A percentile compares a stretch with the other conserved stretches of the same genome.
These are phyloP conservation scores for Allygus modestus DNA, from an alignment of 2,888 invertebrate species.

Conservation along the genomic window DNA sequence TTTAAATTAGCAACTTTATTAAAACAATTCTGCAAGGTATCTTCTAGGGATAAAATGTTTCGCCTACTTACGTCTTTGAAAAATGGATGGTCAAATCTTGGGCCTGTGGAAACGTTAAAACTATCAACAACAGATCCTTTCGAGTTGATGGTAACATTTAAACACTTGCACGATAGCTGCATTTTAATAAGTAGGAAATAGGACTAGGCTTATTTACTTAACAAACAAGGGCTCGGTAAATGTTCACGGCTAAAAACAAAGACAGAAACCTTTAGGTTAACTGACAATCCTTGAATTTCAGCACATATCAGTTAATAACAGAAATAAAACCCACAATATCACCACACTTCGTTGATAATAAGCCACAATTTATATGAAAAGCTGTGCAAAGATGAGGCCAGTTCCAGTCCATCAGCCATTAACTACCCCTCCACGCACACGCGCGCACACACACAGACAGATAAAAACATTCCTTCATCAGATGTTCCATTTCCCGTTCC, in stretches of 20 bases:
- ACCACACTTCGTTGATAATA: background rate
- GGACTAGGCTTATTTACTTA: conserved; percentile 19
- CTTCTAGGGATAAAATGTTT: too few relatives aligned
- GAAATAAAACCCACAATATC: background rate
- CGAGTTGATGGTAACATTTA: conserved; percentile 83
- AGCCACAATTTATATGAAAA: background rate
- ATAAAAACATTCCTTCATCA: too few relatives aligned
- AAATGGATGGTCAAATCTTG: conserved; percentile 82
- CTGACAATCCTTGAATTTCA: too few relatives aligned
- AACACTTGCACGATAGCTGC: conserved; percentile 85
- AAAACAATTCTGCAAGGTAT: too few relatives aligned
- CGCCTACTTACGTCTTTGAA: conserved; percentile 84
- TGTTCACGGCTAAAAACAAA: too few relatives aligned
- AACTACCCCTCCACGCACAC: background rate
- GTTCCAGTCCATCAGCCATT: background rate
- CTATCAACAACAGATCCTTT: conserved; percentile 78
- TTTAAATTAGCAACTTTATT: too few relatives aligned
- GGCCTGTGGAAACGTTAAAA: conserved; percentile 78
- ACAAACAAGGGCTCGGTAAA: too few relatives aligned
- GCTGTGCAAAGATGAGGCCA: background rate
- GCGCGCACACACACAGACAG: too few relatives aligned
- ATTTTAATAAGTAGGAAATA: conserved; percentile 34
- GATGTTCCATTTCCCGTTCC: too few relatives aligned
- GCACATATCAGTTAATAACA: too few relatives aligned
- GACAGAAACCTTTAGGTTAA: too few relatives aligned